Conservation (phyloP, 1,140 invertebrate species). For the Heterodera carotae region DNA sequence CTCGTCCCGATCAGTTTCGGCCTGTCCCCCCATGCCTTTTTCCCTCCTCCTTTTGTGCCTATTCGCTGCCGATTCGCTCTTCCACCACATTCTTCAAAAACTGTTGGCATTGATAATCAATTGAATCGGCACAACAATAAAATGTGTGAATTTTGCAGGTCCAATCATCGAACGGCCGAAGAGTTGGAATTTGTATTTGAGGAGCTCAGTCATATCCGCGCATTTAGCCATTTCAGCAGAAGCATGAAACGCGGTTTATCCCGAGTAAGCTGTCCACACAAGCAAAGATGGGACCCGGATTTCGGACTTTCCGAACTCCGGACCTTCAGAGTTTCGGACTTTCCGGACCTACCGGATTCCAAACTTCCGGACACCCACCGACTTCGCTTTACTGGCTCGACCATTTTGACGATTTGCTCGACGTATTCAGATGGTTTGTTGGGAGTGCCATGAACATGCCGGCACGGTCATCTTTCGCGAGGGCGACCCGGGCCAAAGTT, state of each 20-base stretch:
- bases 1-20: background rate
- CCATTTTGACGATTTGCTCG: too few relatives aligned
- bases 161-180: conserved; percentile 76
- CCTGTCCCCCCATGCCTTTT: conserved; percentile 69
- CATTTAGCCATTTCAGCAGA: conserved; percentile 75
- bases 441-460: conserved; percentile 79
- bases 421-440: conserved; percentile 73
- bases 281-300: too few relatives aligned
- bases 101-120: conserved; percentile 71
- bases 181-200: conserved; percentile 84
- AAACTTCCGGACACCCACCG: too few relatives aligned
- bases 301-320: too few relatives aligned
- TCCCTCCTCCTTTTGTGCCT: conserved; percentile 71
- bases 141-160: conserved; percentile 67
- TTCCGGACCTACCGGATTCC: too few relatives aligned
- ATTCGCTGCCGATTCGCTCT: conserved; percentile 75
- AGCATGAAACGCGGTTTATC: conserved; percentile 77
- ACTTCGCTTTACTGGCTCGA: too few relatives aligned
- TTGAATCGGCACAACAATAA: background rate
- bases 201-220: conserved; percentile 80
- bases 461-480: conserved; percentile 83
- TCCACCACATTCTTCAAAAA: conserved; percentile 80
- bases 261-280: background rate
- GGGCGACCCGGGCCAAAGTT: conserved; percentile 83
- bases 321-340: too few relatives aligned